Percentiles rank a stretch among this genome's conserved stretches.
Conservation (phyloP, 2,797 vertebrate genomes). For the Pantherophis vulpinus region DNA sequence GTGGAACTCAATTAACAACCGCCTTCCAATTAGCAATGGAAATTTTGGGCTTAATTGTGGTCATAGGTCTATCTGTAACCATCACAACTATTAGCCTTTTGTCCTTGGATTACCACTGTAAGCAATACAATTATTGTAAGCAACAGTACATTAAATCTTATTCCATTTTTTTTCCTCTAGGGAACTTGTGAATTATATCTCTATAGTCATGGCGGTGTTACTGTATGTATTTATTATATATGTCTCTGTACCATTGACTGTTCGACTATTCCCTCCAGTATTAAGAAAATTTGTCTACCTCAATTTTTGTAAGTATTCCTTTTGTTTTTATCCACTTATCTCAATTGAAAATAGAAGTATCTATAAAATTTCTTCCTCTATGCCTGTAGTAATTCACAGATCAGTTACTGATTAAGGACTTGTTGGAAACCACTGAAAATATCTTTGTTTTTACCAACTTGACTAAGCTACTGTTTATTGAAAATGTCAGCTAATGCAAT, state of each 20-base stretch:
- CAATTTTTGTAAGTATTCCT: slow-evolving; percentile 79
- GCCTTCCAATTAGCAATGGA: neutral
- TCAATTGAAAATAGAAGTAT: neutral
- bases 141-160: neutral
- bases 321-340: neutral
- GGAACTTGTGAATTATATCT: neutral
- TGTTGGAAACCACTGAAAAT: neutral
- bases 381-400: too few species aligned
- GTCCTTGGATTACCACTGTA: neutral
- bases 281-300: slow-evolving; percentile 75
- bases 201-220: slow-evolving; percentile 53
- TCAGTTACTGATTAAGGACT: neutral
- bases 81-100: neutral
- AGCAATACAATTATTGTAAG: neutral
- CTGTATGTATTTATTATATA: slow-evolving; percentile 61
- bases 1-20: neutral
- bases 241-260: slow-evolving; percentile 64
- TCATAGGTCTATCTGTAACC: neutral
- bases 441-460: neutral
- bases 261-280: slow-evolving; percentile 72
- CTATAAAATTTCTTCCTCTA: neutral
- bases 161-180: slow-evolving; percentile 32
- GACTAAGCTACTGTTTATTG: neutral
- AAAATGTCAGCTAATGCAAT: neutral
- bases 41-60: neutral